These are phyloP conservation scores for Mirounga angustirostris DNA, from an alignment of 2,113 vertebrate species.

Conservation along the genomic window DNA sequence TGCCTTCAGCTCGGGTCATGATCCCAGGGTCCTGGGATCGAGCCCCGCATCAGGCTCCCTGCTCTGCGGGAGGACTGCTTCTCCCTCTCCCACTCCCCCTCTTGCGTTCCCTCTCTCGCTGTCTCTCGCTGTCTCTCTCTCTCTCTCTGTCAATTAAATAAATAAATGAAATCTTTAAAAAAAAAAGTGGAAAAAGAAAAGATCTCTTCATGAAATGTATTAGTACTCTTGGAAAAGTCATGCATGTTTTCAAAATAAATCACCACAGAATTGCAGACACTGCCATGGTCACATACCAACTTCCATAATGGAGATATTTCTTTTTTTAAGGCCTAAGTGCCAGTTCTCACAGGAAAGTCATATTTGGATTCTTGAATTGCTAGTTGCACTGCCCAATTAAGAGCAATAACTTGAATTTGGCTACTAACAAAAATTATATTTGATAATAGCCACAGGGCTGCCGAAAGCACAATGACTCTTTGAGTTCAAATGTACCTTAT, in stretches of 20 bases:
- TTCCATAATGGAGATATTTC: neutral
- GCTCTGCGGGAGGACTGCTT: too few species aligned
- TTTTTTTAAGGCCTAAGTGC: neutral
- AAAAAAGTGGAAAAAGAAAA: neutral
- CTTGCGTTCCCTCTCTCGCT: too few species aligned
- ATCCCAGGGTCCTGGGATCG: too few species aligned
- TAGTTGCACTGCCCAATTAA: neutral
- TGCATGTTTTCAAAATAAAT: neutral
- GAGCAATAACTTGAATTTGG: neutral
- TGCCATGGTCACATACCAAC: neutral
- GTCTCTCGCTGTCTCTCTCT: too few species aligned
- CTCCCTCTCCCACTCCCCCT: too few species aligned
- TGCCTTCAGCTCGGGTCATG: too few species aligned
- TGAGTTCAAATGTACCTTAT: neutral
- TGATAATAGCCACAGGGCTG: neutral
- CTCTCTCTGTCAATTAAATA: too few species aligned
- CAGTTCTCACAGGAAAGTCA: neutral
- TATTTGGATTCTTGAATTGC: neutral
- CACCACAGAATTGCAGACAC: neutral
- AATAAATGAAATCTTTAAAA: neutral
- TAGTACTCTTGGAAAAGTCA: constrained; percentile 22
- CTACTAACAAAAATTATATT: neutral
- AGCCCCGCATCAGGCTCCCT: too few species aligned
- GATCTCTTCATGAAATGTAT: neutral
- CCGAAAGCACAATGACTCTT: neutral